These are phyloP conservation scores for Cetonia aurata DNA, from an alignment of 2,888 invertebrate species.

Conservation along the genomic window DNA sequence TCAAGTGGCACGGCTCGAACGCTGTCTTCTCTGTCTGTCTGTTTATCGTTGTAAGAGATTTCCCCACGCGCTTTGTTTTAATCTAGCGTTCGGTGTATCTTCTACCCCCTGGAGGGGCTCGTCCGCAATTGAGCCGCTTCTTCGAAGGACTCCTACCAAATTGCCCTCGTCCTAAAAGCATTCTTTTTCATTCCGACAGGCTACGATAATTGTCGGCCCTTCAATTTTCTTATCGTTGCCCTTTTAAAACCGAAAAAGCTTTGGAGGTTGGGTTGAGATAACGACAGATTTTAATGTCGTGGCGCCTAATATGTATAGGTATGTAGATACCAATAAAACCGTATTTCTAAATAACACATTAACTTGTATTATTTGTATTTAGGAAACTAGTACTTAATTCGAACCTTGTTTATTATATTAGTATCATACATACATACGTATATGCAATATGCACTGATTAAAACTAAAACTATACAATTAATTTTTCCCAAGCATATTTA, in stretches of 20 bases:
- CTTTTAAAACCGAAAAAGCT: conserved; percentile 23
- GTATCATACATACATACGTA: too few species aligned
- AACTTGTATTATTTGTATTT: too few species aligned
- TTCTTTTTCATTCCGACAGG: conserved; percentile 19
- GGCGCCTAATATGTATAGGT: too few species aligned
- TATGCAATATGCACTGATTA: too few species aligned
- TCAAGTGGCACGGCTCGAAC: background rate
- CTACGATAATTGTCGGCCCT: conserved; percentile 31
- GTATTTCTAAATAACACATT: too few species aligned
- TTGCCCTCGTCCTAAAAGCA: conserved; percentile 34
- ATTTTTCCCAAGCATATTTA: too few species aligned
- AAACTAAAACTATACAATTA: too few species aligned
- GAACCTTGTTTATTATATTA: too few species aligned
- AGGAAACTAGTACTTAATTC: too few species aligned
- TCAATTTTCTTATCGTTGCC: conserved; percentile 33
- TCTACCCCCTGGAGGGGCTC: conserved; percentile 27
- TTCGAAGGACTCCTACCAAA: conserved; percentile 29
- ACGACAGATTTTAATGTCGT: too few species aligned
- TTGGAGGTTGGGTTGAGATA: background rate
- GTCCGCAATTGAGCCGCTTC: conserved; percentile 14
- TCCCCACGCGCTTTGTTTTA: conserved; percentile 28
- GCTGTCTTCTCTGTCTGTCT: background rate
- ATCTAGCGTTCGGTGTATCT: background rate
- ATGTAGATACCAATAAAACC: too few species aligned
- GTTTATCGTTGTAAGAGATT: background rate